Percentiles rank a stretch among this genome's conserved stretches.
These are phyloP conservation scores for Polyommatus iphigenia DNA, from an alignment of 2,888 invertebrate genomes.

Conservation along the genomic window DNA sequence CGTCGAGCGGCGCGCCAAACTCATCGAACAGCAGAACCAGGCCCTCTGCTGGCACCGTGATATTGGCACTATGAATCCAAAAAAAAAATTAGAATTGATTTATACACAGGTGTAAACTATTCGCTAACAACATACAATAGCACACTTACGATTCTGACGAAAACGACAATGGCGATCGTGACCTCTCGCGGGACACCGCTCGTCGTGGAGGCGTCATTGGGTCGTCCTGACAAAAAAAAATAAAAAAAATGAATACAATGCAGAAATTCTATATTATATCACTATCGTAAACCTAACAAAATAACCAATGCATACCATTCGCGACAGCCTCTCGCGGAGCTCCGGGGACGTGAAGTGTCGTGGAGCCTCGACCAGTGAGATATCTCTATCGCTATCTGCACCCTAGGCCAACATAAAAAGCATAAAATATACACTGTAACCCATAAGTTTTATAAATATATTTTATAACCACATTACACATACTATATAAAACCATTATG, in stretches of 20 bases:
- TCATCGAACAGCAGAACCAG: neutral
- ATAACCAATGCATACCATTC: slow-evolving; percentile 22
- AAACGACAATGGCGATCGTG: slow-evolving; percentile 9
- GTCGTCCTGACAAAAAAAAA: slow-evolving; percentile 7
- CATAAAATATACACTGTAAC: neutral
- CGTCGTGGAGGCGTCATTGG: neutral
- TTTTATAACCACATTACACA: too few species aligned
- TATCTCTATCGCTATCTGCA: neutral
- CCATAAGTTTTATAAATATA: neutral
- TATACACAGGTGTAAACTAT: neutral
- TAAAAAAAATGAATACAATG: neutral
- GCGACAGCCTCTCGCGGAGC: slow-evolving; percentile 3
- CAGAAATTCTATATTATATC: neutral
- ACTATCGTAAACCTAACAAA: neutral
- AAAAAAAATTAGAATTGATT: neutral
- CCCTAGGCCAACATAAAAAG: slow-evolving; percentile 3
- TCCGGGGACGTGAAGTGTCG: neutral
- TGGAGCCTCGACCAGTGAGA: neutral
- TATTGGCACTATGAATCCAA: neutral
- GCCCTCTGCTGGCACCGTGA: neutral
- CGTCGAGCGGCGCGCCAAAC: neutral
- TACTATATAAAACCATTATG: too few species aligned
- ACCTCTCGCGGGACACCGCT: slow-evolving; percentile 33
- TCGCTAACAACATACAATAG: neutral
- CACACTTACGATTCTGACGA: too few species aligned